These are phyloP conservation scores for Colaptes auratus DNA, from an alignment of 2,113 vertebrate genomes.

Conservation along the genomic window DNA sequence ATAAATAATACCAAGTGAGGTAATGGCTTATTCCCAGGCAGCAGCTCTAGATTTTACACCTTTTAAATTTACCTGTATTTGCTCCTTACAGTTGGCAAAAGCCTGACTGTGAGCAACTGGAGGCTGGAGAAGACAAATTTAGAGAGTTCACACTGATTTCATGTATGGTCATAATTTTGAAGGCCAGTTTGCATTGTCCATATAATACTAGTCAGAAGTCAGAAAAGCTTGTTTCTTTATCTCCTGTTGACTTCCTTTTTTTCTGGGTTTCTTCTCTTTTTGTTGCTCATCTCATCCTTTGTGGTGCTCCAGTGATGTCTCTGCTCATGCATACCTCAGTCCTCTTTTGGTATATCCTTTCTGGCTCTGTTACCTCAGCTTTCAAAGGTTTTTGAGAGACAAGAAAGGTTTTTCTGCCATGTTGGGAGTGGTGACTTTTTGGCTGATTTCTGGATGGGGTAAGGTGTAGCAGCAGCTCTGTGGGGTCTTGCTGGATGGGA, in stretches of 20 bases:
- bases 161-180: neutral
- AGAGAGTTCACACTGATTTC: neutral
- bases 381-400: neutral
- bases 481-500: rapidly evolving
- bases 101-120: neutral
- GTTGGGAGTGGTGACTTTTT: neutral
- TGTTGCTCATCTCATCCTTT: neutral
- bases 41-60: neutral
- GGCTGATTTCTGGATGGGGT: neutral
- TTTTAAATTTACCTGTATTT: neutral
- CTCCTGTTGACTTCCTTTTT: neutral
- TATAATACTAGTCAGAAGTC: neutral
- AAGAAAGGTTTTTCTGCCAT: neutral
- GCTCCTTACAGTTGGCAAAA: neutral
- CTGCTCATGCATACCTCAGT: neutral
- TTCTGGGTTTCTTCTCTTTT: neutral
- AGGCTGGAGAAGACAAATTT: neutral
- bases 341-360: neutral
- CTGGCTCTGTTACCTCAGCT: neutral
- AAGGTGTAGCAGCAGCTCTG: neutral
- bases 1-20: neutral
- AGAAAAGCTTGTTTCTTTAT: neutral
- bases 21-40: neutral
- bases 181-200: rapidly evolving
- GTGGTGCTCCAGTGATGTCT: neutral